phyloP scores from a whole-genome alignment of 2,797 vertebrate species.

The Setipinna tenuifilis region DNA sequence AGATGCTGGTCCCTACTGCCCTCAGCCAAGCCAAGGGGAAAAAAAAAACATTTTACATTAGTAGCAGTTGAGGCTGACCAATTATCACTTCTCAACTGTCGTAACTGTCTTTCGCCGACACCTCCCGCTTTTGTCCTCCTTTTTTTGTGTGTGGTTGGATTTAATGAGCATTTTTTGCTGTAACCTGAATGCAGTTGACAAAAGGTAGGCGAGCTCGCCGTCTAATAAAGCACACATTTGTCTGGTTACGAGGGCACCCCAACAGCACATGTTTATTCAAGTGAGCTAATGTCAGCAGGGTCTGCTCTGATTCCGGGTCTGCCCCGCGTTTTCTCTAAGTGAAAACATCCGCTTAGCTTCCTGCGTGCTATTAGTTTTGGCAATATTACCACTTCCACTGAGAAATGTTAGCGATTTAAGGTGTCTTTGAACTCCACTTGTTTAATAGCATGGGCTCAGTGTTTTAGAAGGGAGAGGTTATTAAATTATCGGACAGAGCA shows the following conservation, averaged over 20 bases:
- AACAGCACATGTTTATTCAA: constrained; percentile 55
- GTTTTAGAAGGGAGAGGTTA: neutral
- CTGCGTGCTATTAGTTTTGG: constrained; percentile 25
- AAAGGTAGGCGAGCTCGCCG: constrained; percentile 41
- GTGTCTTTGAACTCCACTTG: neutral
- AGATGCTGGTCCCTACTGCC: neutral
- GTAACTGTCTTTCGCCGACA: constrained; percentile 18
- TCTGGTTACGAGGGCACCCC: constrained; percentile 49
- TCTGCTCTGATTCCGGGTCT: constrained; percentile 35
- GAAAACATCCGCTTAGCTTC: constrained; percentile 33
- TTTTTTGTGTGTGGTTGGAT: neutral
- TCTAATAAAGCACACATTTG: constrained; percentile 49
- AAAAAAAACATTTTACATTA: neutral
- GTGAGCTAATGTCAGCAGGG: constrained; percentile 48
- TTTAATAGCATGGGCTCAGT: neutral
- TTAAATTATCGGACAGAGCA: constrained; percentile 8
- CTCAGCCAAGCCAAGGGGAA: neutral
- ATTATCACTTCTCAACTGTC: constrained; percentile 44
- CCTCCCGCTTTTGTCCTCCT: constrained; percentile 35
- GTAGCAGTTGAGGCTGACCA: constrained; percentile 34
- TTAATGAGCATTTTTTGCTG: constrained; percentile 54
- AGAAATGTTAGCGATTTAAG: constrained; percentile 3
- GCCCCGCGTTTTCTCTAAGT: constrained; percentile 37
- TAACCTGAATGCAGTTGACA: constrained; percentile 47
- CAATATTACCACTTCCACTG: constrained; percentile 28